Percentiles rank a stretch among this genome's conserved stretches.
Conservation (phyloP, 1,140 invertebrate species). For the Uloborus diversus region DNA sequence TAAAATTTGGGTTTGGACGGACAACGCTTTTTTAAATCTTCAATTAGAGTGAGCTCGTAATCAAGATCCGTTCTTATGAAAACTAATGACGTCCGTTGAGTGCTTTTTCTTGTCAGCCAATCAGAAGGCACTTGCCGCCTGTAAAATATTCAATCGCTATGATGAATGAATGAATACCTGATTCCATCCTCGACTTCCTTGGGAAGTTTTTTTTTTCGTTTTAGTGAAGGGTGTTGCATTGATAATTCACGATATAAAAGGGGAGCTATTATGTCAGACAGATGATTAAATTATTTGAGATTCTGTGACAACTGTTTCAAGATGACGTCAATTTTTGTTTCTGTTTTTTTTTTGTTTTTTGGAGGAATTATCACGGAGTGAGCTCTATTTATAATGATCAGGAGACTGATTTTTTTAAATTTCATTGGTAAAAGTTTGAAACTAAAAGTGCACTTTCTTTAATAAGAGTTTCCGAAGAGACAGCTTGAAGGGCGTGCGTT, state of each 20-base stretch:
- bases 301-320: conserved; percentile 5
- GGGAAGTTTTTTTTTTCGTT: background rate
- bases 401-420: too few relatives aligned
- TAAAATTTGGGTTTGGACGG: background rate
- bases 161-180: background rate
- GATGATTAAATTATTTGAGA: conserved; percentile 12
- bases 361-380: too few relatives aligned
- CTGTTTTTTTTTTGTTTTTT: too few relatives aligned
- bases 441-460: too few relatives aligned
- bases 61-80: conserved; percentile 39
- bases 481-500: too few relatives aligned
- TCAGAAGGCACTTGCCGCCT: background rate
- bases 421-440: too few relatives aligned
- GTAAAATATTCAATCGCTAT: conserved; percentile 38
- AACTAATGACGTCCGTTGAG: conserved; percentile 22
- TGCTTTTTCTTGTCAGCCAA: conserved; percentile 34
- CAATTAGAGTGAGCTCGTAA: conserved; percentile 42
- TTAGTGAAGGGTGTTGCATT: background rate
- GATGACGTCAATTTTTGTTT: too few relatives aligned
- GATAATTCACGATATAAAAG: background rate
- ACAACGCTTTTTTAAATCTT: conserved; percentile 14
- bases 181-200: background rate
- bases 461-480: too few relatives aligned
- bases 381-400: too few relatives aligned
- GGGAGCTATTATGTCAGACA: background rate